Conservation (phyloP, 2,888 invertebrate species). For the Agriopis leucophaearia region DNA sequence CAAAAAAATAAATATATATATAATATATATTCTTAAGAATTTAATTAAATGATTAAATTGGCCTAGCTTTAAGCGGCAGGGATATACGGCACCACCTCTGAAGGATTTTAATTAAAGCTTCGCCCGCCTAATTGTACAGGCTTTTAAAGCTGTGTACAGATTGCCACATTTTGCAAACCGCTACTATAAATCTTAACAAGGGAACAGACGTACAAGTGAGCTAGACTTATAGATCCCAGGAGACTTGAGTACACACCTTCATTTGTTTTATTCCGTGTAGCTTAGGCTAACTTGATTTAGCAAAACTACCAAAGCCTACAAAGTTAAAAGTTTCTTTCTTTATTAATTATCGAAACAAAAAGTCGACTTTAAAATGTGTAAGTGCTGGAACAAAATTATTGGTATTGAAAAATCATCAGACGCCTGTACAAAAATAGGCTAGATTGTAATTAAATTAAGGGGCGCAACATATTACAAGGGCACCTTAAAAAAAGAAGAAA, state of each 20-base stretch:
- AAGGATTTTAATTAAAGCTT: slow-evolving; percentile 32
- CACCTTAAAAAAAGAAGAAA: too few relatives aligned
- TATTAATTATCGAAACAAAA: too few relatives aligned
- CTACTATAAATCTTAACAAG: slow-evolving; percentile 28
- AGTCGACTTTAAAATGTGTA: too few relatives aligned
- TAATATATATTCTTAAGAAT: slow-evolving; percentile 3
- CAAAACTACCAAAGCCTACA: too few relatives aligned
- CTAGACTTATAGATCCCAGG: not conserved
- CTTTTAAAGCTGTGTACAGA: slow-evolving; percentile 37
- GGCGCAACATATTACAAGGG: too few relatives aligned
- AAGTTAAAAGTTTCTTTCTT: too few relatives aligned
- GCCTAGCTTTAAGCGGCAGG: slow-evolving; percentile 24
- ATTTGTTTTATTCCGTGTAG: not conserved
- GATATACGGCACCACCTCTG: slow-evolving; percentile 28
- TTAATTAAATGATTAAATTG: slow-evolving; percentile 29
- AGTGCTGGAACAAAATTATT: too few relatives aligned
- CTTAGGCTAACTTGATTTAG: not conserved
- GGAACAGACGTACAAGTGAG: slow-evolving; percentile 18
- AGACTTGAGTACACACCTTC: not conserved
- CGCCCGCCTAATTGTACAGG: slow-evolving; percentile 34
- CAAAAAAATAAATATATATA: not conserved
- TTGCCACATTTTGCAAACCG: slow-evolving; percentile 37
- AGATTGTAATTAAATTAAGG: too few relatives aligned
- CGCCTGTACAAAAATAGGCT: too few relatives aligned
- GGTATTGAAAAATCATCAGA: too few relatives aligned